Evolutionary conservation across 2,113 vertebrate genomes (phyloP), one percentile per base, ranked within the genome.

Genomic region (Phalacrocorax carbo): DNA sequence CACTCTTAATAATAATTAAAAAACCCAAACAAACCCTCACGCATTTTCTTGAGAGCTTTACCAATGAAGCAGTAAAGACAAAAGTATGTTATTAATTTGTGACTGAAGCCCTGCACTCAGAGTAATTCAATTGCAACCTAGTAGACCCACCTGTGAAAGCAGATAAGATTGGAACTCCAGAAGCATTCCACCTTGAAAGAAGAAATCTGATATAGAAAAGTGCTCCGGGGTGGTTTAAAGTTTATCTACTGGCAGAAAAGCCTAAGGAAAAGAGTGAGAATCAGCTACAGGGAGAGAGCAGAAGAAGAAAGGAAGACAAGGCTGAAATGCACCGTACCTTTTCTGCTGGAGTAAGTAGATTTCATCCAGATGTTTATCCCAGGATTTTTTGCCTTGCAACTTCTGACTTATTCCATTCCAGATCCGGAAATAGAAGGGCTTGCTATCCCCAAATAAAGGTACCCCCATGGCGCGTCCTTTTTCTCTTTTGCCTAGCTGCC

Each of bases 261-360:
- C 94, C 91, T 77, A 48, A 89, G 66, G 66, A 75, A 71, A 85
- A 88, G 75, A 92, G 66, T 54, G 52, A 94, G 51, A 83, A 90
- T 90, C 68, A 78, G 64, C 72, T 70, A 51, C 42, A 44, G 54
- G 32, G 55, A 83, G 38, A 82, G 38, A 71, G 62, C 49, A 91
- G 68, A 38, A 90, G 58, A 68, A 69, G 60, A 77, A 92, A 29
- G 19, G 57, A 69, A 92, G 75, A 88, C 22, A 42, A 72, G 77
- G 25, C 38, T 84, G 79, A 82, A 72, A 73, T 15, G 13, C 29
- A 87, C 92, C 9, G 48, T 97, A 98, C 98, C 97, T 98, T 94
- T 98, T 98, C 94, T 98, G 98, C 48, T 98, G 98, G 22, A 97
- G 89, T 94, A 98, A 96, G 72, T 97, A 86, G 38, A 95, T 96